Base-by-base conservation (phyloP, 2,888 invertebrate species). In the Amiota communis region DNA sequence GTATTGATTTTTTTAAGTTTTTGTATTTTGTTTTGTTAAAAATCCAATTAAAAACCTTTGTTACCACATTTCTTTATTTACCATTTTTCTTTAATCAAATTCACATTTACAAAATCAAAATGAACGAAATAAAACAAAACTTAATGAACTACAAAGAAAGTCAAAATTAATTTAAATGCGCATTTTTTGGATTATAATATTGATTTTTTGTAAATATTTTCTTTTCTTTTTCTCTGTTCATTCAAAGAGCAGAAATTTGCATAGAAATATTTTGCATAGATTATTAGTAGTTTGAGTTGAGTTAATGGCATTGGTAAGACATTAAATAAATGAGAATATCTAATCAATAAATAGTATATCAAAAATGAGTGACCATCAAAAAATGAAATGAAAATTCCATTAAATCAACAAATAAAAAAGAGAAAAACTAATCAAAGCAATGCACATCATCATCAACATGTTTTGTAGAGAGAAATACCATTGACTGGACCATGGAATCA, bases 371-470 rank as follows among this genome's bases (percentile, higher is more conserved):
- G 13, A 10, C 23, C 12, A 61, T 36, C 17, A 63, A 63, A 8
- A 63, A 11, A 63, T 23, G 23, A 61, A 61, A 17, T 61, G 61
- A 61, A 61, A 36, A 20, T 61, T 61, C 23, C 61, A 17, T 20
- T 20, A 61, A 20, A 23, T 23, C 11, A 11, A 17, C 10, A 17
- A n/a, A 63, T 46, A 63, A 63, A 63, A n/a, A 11, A 23, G 11
- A 23, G 65, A 71, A 76, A 81, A 85, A 65, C 81, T 83, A 83
- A 83, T 83, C 83, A 83, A 83, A 77, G 74, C 75, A 80, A 63
- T 63, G 63, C 63, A 36, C 13, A 63, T 23, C 46, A 23, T n/a
- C 3, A n/a, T 63, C 8, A 23, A 2, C 23, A 23, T 23, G 23
- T 23, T 23, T 23, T 23, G 3, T 1, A 2, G 3, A 3, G 3